These are phyloP conservation scores for Takifugu bimaculatus DNA, from an alignment of 2,113 vertebrate genomes.

Conservation along the genomic window DNA sequence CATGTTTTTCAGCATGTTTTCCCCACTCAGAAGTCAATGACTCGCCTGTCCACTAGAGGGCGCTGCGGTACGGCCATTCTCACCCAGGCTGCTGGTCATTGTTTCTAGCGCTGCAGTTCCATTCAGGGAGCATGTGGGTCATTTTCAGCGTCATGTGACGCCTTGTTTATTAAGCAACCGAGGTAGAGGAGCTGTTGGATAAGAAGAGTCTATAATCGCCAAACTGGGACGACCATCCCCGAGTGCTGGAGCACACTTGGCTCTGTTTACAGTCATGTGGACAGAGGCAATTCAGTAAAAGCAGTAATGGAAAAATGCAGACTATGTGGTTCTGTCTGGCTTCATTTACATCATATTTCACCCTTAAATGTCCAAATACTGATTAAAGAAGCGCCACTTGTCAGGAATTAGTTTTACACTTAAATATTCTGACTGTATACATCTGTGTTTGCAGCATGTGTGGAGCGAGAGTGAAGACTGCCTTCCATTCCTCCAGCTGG, in stretches of 20 bases:
- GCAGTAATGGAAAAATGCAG: too few relatives aligned
- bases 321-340: too few relatives aligned
- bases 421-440: constrained; percentile 1
- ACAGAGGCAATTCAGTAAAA: too few relatives aligned
- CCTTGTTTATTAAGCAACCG: neutral
- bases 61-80: neutral
- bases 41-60: constrained; percentile 28
- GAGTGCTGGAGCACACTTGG: neutral
- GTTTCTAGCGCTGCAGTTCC: constrained; percentile 4
- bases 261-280: neutral
- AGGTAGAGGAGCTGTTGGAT: constrained; percentile 2
- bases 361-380: too few relatives aligned
- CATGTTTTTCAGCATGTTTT: too few relatives aligned
- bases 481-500: constrained; percentile 93
- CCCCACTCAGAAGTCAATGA: neutral
- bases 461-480: constrained; percentile 99
- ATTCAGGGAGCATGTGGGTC: constrained; percentile 4
- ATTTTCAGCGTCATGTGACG: neutral
- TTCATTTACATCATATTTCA: too few relatives aligned
- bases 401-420: neutral
- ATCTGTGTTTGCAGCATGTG: constrained; percentile 81
- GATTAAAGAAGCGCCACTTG: neutral
- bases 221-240: constrained; percentile 2
- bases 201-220: neutral
- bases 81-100: neutral